phyloP scores from a whole-genome alignment of 1,140 invertebrate genomes.

The Aphaenogaster ashmeadi region DNA sequence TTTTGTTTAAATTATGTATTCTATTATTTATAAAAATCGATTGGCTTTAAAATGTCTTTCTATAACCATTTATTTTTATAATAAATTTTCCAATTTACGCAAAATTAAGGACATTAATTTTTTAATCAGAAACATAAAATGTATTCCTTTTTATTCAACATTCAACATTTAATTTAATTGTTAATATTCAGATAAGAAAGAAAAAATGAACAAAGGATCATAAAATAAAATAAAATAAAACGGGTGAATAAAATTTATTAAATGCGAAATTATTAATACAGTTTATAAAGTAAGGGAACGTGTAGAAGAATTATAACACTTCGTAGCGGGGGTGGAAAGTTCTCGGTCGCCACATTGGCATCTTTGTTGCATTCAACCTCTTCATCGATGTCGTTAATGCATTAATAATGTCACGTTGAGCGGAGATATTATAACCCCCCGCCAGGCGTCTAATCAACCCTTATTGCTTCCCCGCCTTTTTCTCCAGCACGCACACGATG shows the following conservation, averaged over 20 bases:
- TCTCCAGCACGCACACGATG: background rate
- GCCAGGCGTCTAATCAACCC: slow-evolving; percentile 37
- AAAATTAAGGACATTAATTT: background rate
- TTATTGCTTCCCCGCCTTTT: slow-evolving; percentile 31
- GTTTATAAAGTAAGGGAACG: background rate
- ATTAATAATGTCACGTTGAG: slow-evolving; percentile 44
- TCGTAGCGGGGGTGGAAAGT: background rate
- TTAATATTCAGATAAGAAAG: background rate
- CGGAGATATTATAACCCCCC: slow-evolving; percentile 18
- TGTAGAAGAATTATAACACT: background rate
- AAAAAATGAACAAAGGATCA: background rate
- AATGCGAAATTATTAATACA: background rate
- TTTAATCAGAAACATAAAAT: background rate
- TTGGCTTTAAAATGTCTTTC: background rate
- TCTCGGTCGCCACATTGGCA: background rate
- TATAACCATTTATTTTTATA: background rate
- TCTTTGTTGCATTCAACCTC: background rate
- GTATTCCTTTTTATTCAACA: background rate
- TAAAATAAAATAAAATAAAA: slow-evolving; percentile 7
- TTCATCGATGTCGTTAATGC: slow-evolving; percentile 40
- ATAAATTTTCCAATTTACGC: background rate
- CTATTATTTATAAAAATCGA: background rate
- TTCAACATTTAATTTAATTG: background rate
- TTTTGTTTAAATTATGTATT: background rate
- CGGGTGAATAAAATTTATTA: background rate